phyloP scores from a whole-genome alignment of 1,140 invertebrate genomes.

The Metopolophium dirhodum region DNA sequence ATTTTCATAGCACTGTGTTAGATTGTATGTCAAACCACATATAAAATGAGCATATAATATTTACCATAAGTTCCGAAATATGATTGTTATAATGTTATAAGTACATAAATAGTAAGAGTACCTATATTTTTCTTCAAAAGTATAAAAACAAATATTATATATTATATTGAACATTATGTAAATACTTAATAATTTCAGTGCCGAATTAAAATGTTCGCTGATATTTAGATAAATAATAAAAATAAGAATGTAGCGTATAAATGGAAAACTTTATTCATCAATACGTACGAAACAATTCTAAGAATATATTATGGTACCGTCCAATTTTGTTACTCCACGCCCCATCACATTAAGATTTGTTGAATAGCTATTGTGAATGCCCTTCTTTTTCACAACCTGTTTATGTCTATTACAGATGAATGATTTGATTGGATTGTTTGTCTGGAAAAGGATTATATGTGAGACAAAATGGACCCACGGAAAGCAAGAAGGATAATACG shows the following conservation, averaged over 20 bases:
- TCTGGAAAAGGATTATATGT: slow-evolving; percentile 31
- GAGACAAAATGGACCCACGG: background rate
- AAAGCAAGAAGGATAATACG: background rate
- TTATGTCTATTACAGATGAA: slow-evolving; percentile 8
- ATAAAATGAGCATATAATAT: background rate
- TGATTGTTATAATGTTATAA: background rate
- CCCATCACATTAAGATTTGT: background rate
- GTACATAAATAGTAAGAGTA: background rate
- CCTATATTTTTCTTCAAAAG: background rate
- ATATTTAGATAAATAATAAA: background rate
- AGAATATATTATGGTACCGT: background rate
- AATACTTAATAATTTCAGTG: background rate
- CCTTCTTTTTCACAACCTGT: background rate
- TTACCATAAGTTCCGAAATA: background rate
- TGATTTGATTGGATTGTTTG: slow-evolving; percentile 37
- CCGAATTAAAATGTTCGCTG: background rate
- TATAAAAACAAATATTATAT: background rate
- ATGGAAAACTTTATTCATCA: background rate
- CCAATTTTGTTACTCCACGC: background rate
- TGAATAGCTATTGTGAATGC: background rate
- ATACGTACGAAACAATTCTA: background rate
- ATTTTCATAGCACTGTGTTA: background rate
- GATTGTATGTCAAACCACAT: background rate
- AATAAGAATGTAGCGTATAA: background rate
- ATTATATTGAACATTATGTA: background rate